Base-by-base conservation (phyloP, 2,797 vertebrate species). In the Gephyroberyx darwinii region DNA sequence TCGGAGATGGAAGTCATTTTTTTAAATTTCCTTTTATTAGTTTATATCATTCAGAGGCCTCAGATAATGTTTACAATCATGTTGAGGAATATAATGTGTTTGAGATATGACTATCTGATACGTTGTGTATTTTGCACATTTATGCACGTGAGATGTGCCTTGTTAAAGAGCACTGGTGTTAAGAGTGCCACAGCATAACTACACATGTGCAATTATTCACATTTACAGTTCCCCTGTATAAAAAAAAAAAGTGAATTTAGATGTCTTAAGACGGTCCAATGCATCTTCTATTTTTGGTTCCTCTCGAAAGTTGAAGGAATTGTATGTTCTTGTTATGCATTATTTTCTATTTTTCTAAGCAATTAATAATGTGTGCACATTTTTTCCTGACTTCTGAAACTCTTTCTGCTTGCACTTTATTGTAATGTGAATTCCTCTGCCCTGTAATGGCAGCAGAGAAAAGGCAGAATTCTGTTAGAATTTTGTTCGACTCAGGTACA, bases 11-110 rank as follows among this genome's bases (percentile, higher is more conserved):
- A 20, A 17, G 56, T 20, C 37, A 8, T 41, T 8, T 19, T 30
- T 41, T 57, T 3, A n/a, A n/a, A n/a, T 45, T 26, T 55, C 20
- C 20, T 59, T 14, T 16, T 45, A 16, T 45, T 43, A 58, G 66
- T 69, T 65, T 3, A 35, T 14, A 26, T 52, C 1, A 50, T 60
- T 20, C 45, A 22, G 33, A 57, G 55, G n/a, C 19, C 35, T 50
- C n/a, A 39, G 65, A 59, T 37, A 22, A 83, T 55, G 81, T 90
- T 89, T 86, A 84, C 84, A 82, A 62, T 82, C 61, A 70, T 71
- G 31, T 66, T 22, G 51, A 52, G 53, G 19, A 62, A 62, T 41
- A 5, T 16, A 3, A 75, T 19, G 8, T 0, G 65, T 41, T 16
- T 39, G 31, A 57, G 43, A 4, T 16, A 45, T 14, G 43, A 5